phyloP scores from a whole-genome alignment of 2,797 vertebrate genomes.

The Alca torda region DNA sequence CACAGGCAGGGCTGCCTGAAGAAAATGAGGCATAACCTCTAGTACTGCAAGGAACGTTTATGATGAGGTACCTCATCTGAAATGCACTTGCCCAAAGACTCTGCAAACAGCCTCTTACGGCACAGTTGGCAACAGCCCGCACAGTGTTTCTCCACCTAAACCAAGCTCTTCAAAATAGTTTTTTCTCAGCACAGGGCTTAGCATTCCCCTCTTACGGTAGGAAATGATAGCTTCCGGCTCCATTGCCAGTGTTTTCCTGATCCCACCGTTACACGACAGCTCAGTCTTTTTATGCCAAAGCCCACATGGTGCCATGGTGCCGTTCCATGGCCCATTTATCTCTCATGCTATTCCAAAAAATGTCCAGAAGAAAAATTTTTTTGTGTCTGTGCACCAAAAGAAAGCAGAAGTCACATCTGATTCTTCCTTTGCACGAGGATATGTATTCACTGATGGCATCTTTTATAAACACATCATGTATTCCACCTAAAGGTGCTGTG shows the following conservation, averaged over 20 bases:
- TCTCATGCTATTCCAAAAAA: background rate
- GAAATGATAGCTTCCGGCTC: background rate
- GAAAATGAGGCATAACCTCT: background rate
- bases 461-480: conserved; percentile 72
- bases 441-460: background rate
- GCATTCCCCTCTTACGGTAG: background rate
- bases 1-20: background rate
- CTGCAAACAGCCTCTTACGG: background rate
- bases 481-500: conserved; percentile 69
- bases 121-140: background rate
- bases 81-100: background rate
- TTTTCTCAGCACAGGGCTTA: background rate
- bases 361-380: background rate
- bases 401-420: background rate
- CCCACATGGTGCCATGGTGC: background rate
- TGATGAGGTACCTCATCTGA: background rate
- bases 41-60: background rate
- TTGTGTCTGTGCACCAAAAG: background rate
- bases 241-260: background rate
- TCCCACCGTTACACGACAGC: background rate
- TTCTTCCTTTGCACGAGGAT: background rate
- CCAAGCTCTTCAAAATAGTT: background rate
- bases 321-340: accelerated
- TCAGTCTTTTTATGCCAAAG: background rate
- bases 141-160: background rate